Conservation (phyloP, 2,113 vertebrate genomes). For the Cynoglossus semilaevis region DNA sequence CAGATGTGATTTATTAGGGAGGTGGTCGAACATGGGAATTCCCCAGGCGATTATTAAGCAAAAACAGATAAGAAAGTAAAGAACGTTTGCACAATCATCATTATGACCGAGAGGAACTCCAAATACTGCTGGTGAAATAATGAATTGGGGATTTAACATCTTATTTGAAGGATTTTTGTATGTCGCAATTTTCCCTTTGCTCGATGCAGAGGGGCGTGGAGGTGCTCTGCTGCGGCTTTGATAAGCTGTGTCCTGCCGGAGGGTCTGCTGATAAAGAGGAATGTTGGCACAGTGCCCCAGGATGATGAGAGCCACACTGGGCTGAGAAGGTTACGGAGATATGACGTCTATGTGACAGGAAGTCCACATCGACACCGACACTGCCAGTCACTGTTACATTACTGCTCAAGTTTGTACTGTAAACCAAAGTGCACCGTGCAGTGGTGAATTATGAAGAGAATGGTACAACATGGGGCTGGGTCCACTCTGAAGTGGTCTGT, state of each 20-base stretch:
- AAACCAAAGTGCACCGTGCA: neutral
- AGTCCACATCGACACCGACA: neutral
- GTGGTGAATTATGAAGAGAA: neutral
- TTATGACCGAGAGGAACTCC: neutral
- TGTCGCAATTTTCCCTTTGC: conserved; percentile 12
- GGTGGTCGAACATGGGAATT: conserved; percentile 11
- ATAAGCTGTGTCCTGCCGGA: conserved; percentile 47
- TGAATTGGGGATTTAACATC: neutral
- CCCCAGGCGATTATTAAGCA: conserved; percentile 15
- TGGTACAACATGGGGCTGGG: too few species aligned
- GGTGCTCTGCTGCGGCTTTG: conserved; percentile 29
- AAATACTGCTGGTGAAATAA: neutral
- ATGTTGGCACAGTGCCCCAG: conserved; percentile 28
- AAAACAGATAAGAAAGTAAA: conserved; percentile 16
- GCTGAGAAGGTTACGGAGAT: conserved; percentile 22
- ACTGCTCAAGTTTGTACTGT: neutral
- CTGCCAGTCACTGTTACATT: conserved; percentile 5
- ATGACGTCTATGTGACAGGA: conserved; percentile 22
- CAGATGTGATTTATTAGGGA: conserved; percentile 23
- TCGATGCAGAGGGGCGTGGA: conserved; percentile 1
- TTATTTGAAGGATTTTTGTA: conserved; percentile 6
- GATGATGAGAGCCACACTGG: conserved; percentile 32
- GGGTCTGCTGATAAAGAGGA: conserved; percentile 50
- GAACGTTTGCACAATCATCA: neutral
- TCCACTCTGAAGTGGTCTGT: neutral